Evolutionary conservation across 2,797 vertebrate species (phyloP).

Genomic region (Telmatherina bonti): DNA sequence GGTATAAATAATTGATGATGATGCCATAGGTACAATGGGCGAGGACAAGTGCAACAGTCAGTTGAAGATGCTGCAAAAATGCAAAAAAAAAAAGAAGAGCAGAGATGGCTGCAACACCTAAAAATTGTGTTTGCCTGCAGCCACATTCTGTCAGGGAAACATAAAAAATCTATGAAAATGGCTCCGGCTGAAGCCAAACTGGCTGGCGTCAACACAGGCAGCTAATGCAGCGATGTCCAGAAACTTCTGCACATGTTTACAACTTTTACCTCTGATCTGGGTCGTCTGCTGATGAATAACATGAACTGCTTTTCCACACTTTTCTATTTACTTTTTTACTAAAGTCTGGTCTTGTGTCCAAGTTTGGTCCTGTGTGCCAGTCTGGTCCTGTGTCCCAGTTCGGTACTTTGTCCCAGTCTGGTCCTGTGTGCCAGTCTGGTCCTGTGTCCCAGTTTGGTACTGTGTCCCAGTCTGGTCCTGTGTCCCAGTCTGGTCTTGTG

Average conservation of each 20-base stretch:
- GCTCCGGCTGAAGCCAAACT: constrained; percentile 74
- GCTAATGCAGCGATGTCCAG: constrained; percentile 45
- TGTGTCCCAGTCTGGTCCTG: no score
- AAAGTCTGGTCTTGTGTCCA: no score
- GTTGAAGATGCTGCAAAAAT: constrained; percentile 61
- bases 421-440: no score
- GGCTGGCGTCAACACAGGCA: constrained; percentile 69
- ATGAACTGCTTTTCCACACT: not conserved
- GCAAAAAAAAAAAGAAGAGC: constrained; percentile 50
- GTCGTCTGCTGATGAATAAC: not conserved
- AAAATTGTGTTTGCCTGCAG: constrained; percentile 76
- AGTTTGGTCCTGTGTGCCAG: no score
- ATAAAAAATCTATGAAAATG: constrained; percentile 59
- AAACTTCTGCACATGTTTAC: constrained; percentile 12
- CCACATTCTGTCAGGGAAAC: constrained; percentile 73
- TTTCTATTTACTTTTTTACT: not conserved
- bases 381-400: no score
- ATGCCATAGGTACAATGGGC: constrained; percentile 65
- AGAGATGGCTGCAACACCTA: constrained; percentile 58
- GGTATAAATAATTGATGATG: constrained; percentile 74
- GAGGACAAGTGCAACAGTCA: constrained; percentile 59
- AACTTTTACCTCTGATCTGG: not conserved
- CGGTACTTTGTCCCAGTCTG: no score
- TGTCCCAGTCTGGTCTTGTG: no score
- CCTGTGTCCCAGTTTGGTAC: no score